These are phyloP conservation scores for Deilephila porcellus DNA, from an alignment of 2,888 invertebrate genomes.

Conservation along the genomic window DNA sequence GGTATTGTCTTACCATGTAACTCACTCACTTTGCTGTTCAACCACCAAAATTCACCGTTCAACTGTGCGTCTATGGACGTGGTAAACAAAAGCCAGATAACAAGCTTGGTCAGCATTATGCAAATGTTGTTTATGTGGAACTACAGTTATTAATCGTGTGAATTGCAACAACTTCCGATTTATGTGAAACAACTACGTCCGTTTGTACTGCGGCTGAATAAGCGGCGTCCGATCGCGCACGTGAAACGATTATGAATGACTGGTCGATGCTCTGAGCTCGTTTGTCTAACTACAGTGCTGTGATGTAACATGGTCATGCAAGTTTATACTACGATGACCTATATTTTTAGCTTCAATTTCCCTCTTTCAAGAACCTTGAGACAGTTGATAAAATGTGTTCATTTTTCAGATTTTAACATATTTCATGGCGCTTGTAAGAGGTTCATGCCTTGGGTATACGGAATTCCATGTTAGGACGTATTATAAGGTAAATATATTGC, in stretches of 20 bases:
- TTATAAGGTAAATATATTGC: no score
- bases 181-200: slow-evolving; percentile 55
- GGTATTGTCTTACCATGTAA: slow-evolving; percentile 54
- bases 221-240: slow-evolving; percentile 39
- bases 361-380: neutral
- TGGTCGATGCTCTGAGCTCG: slow-evolving; percentile 50
- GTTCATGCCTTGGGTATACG: no score
- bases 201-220: slow-evolving; percentile 54
- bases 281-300: slow-evolving; percentile 48
- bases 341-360: neutral
- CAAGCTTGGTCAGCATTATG: slow-evolving; percentile 54
- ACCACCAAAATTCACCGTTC: slow-evolving; percentile 78
- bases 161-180: slow-evolving; percentile 12
- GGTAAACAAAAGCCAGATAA: slow-evolving; percentile 50
- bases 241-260: slow-evolving; percentile 52
- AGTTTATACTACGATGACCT: slow-evolving; percentile 7
- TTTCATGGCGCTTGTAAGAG: no score
- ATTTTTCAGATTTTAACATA: neutral
- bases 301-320: slow-evolving; percentile 33
- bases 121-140: slow-evolving; percentile 40
- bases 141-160: slow-evolving; percentile 30
- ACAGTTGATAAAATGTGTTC: neutral
- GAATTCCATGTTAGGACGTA: no score
- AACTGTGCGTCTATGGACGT: slow-evolving; percentile 61
- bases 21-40: slow-evolving; percentile 63